Base-by-base conservation (phyloP, 2,113 vertebrate species). In the human region DNA sequence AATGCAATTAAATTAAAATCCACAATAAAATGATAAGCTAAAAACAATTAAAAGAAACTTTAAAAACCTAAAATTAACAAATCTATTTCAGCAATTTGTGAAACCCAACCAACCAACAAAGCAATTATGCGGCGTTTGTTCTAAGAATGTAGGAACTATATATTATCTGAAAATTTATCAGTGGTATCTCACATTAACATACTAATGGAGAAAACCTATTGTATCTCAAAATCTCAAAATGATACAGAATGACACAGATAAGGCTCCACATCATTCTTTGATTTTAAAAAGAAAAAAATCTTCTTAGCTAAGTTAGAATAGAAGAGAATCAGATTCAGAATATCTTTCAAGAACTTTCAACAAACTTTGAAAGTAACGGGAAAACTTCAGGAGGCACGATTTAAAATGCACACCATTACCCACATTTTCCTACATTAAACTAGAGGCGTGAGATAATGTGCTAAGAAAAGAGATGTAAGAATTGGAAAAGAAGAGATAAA, bases 11-110 rank as follows among this genome's bases (percentile, higher is more conserved):
- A 94, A 78, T 50, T n/a, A 73, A 96, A 83, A 66, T 68, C 14
- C 80, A 57, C 32, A 87, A 25, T 59, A 89, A 79, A 61, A 93
- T n/a, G 13, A 59, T 3, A 76, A 13, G 76, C 5, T 68, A 81
- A 76, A 91, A 82, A 75, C 27, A n/a, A 72, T 59, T 9, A 48
- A 30, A 50, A 94, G 8, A 48, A 48, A 78, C 50, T 52, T 14
- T 93, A 52, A 81, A 68, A 50, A 48, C 3, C 22, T 72, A 86
- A 93, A 66, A 90, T 79, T 55, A 95, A 25, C 66, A 96, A 91
- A 80, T 80, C 20, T 89, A 86, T 85, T 38, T 89, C 66, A 88
- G 13, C 30, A 83, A 73, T 78, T 73, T 90, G 9, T 57, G 45
- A 89, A 92, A 96, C 83, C 32, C 38, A 84, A 40, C 68, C 52